A percentile compares a stretch with the other conserved stretches of the same genome.
Evolutionary conservation across 2,113 vertebrate species (phyloP).

Genomic region (Theristicus caerulescens): DNA sequence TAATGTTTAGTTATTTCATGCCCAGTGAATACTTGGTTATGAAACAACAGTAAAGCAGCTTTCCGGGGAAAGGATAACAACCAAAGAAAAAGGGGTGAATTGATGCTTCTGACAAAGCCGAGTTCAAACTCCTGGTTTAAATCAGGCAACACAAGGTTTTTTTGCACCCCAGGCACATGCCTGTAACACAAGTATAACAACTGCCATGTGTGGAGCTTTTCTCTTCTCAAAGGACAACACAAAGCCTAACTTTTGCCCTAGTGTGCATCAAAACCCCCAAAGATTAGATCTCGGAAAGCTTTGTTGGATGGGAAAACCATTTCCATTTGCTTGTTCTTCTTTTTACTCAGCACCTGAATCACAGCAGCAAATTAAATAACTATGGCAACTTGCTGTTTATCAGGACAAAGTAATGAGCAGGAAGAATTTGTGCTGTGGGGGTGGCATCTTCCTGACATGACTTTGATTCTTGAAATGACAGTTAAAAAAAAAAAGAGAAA

Average conservation of each 20-base stretch:
- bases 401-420: background rate
- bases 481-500: background rate
- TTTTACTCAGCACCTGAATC: background rate
- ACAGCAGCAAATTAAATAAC: background rate
- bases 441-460: background rate
- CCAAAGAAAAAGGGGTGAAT: background rate
- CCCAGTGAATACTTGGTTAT: background rate
- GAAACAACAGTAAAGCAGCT: background rate
- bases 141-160: background rate
- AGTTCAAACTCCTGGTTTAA: background rate
- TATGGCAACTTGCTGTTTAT: background rate
- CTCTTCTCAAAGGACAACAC: background rate
- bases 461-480: slow-evolving; percentile 19
- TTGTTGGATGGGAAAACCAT: background rate
- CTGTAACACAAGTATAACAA: background rate
- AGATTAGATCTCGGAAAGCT: background rate
- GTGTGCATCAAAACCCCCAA: background rate
- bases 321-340: background rate
- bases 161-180: background rate
- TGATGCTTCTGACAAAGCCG: background rate
- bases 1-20: background rate
- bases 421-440: background rate
- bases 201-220: background rate
- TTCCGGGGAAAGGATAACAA: background rate
- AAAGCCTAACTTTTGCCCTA: background rate